phyloP scores from a whole-genome alignment of 2,113 vertebrate genomes.

The Chaetorhynchus papuensis region DNA sequence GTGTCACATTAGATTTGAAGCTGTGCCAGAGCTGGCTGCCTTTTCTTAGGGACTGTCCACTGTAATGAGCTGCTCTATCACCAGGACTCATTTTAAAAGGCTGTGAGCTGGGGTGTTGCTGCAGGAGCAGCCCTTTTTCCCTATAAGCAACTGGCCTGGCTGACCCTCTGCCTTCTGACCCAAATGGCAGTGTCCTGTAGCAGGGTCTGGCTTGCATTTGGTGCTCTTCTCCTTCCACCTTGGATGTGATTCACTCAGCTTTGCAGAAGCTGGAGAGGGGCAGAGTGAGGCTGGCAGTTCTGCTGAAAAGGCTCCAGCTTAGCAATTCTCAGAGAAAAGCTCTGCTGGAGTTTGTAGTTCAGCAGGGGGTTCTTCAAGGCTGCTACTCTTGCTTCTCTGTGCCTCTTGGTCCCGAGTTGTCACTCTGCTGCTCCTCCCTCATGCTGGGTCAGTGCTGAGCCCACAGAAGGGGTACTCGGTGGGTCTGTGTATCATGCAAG shows the following conservation, averaged over 20 bases:
- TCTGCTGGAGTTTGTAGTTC: not conserved
- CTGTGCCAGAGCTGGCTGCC: not conserved
- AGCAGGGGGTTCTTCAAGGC: not conserved
- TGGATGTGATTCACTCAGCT: not conserved
- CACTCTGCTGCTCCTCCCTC: not conserved
- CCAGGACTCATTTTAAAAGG: not conserved
- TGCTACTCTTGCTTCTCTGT: not conserved
- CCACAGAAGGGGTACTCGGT: not conserved
- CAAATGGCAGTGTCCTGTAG: not conserved
- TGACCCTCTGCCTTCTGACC: not conserved
- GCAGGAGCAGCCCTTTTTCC: not conserved
- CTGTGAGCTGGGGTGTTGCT: not conserved
- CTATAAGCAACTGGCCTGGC: not conserved
- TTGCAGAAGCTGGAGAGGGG: not conserved
- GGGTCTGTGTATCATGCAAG: not conserved
- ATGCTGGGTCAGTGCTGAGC: not conserved
- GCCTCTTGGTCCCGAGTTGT: not conserved
- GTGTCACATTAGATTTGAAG: not conserved
- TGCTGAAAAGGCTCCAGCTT: not conserved
- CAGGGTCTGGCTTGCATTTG: not conserved
- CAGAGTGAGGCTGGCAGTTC: not conserved
- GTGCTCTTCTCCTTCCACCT: not conserved
- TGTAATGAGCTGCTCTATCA: not conserved
- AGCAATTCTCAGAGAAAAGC: not conserved
- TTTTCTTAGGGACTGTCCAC: not conserved